phyloP scores from a whole-genome alignment of 2,113 vertebrate genomes.

The Pomatorhinus ruficollis region DNA sequence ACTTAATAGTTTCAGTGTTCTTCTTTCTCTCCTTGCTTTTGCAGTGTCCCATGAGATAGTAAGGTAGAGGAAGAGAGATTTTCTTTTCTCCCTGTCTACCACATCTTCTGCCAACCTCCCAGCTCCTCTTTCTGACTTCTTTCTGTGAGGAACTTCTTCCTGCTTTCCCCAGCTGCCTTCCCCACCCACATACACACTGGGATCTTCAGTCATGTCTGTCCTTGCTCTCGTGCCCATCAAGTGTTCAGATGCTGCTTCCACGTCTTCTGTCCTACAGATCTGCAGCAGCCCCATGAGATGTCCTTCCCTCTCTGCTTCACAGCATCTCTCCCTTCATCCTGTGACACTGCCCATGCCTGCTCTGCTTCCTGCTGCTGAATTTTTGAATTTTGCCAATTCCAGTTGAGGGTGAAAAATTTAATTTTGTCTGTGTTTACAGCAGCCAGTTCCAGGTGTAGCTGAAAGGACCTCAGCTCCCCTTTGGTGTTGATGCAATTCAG shows the following conservation, averaged over 20 bases:
- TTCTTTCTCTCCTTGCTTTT: background rate
- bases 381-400: background rate
- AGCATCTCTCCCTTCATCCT: rapidly evolving
- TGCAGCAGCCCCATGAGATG: background rate
- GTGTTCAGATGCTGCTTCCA: background rate
- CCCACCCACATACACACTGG: rapidly evolving
- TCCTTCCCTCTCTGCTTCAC: background rate
- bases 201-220: background rate
- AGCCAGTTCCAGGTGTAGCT: background rate
- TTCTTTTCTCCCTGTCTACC: background rate
- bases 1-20: background rate
- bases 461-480: background rate
- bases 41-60: background rate
- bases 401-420: background rate
- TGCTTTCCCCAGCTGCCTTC: background rate
- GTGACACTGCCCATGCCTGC: rapidly evolving
- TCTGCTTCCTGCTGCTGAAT: background rate
- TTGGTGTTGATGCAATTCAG: background rate
- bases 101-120: background rate
- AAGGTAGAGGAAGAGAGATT: background rate
- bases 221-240: background rate
- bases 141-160: background rate
- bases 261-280: background rate
- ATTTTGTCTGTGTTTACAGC: rapidly evolving
- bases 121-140: background rate